Evolutionary conservation across 2,888 invertebrate species (phyloP).

Genomic region (Agrenia bidenticulata): DNA sequence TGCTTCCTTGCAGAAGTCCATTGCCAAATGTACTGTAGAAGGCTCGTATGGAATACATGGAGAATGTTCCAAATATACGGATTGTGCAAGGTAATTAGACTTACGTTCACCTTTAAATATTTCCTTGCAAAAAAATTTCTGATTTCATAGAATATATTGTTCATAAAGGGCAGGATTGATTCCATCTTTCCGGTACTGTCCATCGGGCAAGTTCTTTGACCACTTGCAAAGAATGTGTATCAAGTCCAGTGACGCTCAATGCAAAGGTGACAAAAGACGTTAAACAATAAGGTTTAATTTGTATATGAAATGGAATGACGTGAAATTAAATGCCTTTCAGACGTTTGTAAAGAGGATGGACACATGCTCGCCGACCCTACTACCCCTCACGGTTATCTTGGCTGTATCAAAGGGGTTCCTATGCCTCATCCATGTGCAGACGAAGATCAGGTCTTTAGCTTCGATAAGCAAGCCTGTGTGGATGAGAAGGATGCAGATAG

Average conservation of each 20-base stretch:
- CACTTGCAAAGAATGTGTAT: constrained; percentile 1
- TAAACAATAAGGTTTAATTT: too few relatives aligned
- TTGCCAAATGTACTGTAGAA: background rate
- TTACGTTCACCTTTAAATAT: too few relatives aligned
- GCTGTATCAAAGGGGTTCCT: background rate
- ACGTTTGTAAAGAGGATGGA: background rate
- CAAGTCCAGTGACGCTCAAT: constrained; percentile 3
- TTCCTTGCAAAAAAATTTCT: too few relatives aligned
- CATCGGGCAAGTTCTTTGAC: constrained; percentile 8
- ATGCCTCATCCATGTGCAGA: background rate
- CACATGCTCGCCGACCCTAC: background rate
- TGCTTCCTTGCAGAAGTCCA: background rate
- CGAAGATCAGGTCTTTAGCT: background rate
- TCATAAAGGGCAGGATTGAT: background rate
- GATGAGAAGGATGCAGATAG: too few relatives aligned
- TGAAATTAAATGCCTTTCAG: background rate
- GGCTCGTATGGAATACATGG: constrained; percentile 1
- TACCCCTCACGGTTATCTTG: background rate
- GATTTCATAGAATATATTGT: too few relatives aligned
- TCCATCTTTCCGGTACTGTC: background rate
- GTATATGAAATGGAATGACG: too few relatives aligned
- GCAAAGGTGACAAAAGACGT: background rate
- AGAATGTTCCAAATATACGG: constrained; percentile 10
- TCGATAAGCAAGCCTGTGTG: too few relatives aligned
- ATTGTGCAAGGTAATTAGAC: background rate